phyloP scores from a whole-genome alignment of 2,888 invertebrate genomes.

The Nomada fucata region DNA sequence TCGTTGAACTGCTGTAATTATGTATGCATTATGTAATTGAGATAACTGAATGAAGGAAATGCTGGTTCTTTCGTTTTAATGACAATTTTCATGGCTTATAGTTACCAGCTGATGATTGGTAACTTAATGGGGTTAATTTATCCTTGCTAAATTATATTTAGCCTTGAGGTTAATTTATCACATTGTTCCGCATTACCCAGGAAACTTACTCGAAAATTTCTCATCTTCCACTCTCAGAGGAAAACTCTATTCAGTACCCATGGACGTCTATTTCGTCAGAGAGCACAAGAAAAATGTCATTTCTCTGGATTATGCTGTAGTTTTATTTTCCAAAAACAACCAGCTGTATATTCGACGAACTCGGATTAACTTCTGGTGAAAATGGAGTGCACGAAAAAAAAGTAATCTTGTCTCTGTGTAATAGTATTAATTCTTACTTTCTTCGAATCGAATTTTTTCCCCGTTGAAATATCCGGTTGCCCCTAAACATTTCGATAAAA shows the following conservation, averaged over 20 bases:
- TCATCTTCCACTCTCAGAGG: background rate
- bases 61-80: background rate
- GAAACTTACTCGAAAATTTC: background rate
- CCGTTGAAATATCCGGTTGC: background rate
- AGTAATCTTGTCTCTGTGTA: background rate
- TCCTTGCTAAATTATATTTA: too few species aligned
- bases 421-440: background rate
- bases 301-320: background rate
- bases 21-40: too few species aligned
- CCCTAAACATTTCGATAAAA: background rate
- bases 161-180: background rate
- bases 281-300: background rate
- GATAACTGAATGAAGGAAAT: background rate
- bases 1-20: too few species aligned
- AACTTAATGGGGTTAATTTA: background rate
- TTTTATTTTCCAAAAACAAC: background rate
- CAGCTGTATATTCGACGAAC: background rate
- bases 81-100: background rate
- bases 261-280: background rate
- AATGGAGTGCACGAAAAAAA: background rate
- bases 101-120: background rate
- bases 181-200: background rate
- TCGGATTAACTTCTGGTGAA: background rate
- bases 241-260: background rate
- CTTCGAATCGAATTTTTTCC: background rate